Evolutionary conservation across 1,140 invertebrate species (phyloP).

Genomic region (Ganaspis sp.): DNA sequence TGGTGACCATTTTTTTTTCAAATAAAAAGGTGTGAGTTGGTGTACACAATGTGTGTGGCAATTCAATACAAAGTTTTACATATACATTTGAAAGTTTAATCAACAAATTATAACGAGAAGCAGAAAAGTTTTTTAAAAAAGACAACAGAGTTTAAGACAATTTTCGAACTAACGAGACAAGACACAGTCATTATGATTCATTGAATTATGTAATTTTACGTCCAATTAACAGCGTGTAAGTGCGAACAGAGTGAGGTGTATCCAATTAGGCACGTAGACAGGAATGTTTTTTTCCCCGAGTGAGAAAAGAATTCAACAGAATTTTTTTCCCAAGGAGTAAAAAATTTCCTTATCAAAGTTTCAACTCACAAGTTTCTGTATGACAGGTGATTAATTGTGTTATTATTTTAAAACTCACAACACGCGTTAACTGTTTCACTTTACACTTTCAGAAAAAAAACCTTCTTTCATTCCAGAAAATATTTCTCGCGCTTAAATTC

Average conservation of each 20-base stretch:
- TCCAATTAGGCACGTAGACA: slow-evolving; percentile 8
- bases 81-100: too few relatives aligned
- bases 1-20: too few relatives aligned
- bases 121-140: background rate
- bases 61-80: too few relatives aligned
- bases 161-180: background rate
- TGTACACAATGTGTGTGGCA: too few relatives aligned
- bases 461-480: too few relatives aligned
- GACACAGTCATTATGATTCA: background rate
- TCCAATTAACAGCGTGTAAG: background rate
- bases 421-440: background rate
- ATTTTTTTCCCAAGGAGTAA: background rate
- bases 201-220: slow-evolving; percentile 2
- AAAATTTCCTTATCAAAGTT: background rate
- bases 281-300: background rate
- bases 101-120: background rate
- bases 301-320: background rate
- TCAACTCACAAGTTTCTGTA: background rate
- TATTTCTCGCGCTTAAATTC: background rate
- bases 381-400: background rate
- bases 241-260: background rate
- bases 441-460: too few relatives aligned
- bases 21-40: too few relatives aligned
- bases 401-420: background rate
- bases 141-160: background rate